Evolutionary conservation across 2,888 invertebrate genomes (phyloP).

Genomic region (Troilus luridus): DNA sequence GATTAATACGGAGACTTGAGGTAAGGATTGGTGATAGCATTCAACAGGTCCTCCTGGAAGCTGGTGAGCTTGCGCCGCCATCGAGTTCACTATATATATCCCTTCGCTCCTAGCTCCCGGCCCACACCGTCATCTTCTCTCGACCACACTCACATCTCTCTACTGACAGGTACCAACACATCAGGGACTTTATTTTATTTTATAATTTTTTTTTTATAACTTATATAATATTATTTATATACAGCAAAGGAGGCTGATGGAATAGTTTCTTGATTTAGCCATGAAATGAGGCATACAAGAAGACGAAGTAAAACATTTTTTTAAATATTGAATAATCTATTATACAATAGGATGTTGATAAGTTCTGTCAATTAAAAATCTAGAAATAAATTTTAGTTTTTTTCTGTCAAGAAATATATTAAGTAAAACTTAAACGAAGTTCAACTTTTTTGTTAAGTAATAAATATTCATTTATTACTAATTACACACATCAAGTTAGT

Average conservation of each 20-base stretch:
- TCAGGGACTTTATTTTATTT: background rate
- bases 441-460: too few relatives aligned
- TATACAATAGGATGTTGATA: too few relatives aligned
- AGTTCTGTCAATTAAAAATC: too few relatives aligned
- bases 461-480: too few relatives aligned
- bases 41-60: background rate
- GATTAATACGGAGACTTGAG: background rate
- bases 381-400: background rate
- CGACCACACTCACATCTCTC: background rate
- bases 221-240: background rate
- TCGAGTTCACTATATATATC: background rate
- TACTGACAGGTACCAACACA: conserved; percentile 14
- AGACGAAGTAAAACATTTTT: background rate
- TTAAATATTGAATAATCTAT: too few relatives aligned
- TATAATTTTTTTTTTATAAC: background rate
- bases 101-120: background rate
- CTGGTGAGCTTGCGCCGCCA: conserved; percentile 1
- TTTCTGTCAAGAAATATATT: too few relatives aligned
- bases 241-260: background rate
- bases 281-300: background rate
- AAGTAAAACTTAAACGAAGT: too few relatives aligned
- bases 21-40: background rate
- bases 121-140: conserved; percentile 25
- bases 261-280: background rate
- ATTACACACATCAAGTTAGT: too few relatives aligned